phyloP scores from a whole-genome alignment of 2,113 vertebrate genomes.

The Aptenodytes patagonicus region DNA sequence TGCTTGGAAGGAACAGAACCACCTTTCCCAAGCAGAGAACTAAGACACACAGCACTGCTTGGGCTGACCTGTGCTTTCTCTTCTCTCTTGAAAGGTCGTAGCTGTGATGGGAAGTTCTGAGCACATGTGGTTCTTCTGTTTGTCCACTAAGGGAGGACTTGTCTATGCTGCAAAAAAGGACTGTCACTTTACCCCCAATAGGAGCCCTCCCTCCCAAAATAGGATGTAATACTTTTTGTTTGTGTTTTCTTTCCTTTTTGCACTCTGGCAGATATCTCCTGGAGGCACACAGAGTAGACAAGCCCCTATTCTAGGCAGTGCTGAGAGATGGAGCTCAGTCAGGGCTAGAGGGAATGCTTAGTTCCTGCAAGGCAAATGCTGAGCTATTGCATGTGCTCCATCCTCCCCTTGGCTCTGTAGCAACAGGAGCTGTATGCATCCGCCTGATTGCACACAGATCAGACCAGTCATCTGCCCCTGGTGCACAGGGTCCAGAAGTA shows the following conservation, averaged over 20 bases:
- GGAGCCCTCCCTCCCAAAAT: not conserved
- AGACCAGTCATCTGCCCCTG: not conserved
- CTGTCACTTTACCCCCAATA: not conserved
- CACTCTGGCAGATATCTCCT: not conserved
- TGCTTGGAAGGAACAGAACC: not conserved
- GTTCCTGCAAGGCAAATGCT: accelerated
- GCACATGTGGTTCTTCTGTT: not conserved
- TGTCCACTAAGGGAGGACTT: not conserved
- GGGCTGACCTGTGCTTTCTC: not conserved
- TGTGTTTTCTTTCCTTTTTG: not conserved
- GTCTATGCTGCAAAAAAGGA: not conserved
- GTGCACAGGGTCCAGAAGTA: not conserved
- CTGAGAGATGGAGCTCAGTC: not conserved
- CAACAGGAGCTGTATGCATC: not conserved
- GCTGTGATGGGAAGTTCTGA: not conserved
- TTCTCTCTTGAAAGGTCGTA: not conserved
- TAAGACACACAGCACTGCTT: not conserved
- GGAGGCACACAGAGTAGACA: not conserved
- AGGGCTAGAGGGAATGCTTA: not conserved
- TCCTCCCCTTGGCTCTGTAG: not conserved
- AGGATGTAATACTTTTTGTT: not conserved
- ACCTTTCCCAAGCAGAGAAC: accelerated
- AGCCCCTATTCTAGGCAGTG: not conserved
- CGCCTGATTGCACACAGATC: not conserved
- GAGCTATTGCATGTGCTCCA: not conserved